These are phyloP conservation scores for Peribatodes rhomboidaria DNA, from an alignment of 2,888 invertebrate genomes.

Conservation along the genomic window DNA sequence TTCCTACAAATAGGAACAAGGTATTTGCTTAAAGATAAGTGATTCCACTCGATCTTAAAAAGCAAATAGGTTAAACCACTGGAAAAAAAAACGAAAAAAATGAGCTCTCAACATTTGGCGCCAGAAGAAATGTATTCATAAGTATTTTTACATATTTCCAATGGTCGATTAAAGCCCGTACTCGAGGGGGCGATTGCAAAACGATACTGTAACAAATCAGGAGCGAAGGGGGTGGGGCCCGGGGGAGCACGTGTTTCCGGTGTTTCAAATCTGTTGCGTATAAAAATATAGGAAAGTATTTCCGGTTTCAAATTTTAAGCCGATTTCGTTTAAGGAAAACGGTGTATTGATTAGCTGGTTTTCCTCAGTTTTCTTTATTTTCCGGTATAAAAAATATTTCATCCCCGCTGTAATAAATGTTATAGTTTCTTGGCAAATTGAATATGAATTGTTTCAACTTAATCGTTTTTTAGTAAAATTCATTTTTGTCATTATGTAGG, in stretches of 20 bases:
- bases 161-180: slow-evolving; percentile 20
- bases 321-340: neutral
- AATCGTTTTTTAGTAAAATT: no score
- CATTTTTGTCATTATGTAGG: no score
- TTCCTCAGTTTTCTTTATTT: neutral
- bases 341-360: slow-evolving; percentile 1
- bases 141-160: slow-evolving; percentile 18
- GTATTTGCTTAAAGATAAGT: no score
- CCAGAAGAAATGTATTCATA: slow-evolving; percentile 14
- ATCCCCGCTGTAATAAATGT: no score
- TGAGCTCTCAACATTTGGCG: slow-evolving; percentile 8
- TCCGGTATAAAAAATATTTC: neutral
- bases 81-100: neutral
- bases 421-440: no score
- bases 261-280: slow-evolving; percentile 9
- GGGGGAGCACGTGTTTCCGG: slow-evolving; percentile 26
- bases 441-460: no score
- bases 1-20: no score
- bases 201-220: slow-evolving; percentile 47
- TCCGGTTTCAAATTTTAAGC: slow-evolving; percentile 5
- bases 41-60: neutral
- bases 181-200: slow-evolving; percentile 41
- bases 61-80: neutral
- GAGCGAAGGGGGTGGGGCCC: slow-evolving; percentile 29
- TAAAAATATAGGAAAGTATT: slow-evolving; percentile 15